phyloP scores from a whole-genome alignment of 2,888 invertebrate species.

The Oscheius onirici region DNA sequence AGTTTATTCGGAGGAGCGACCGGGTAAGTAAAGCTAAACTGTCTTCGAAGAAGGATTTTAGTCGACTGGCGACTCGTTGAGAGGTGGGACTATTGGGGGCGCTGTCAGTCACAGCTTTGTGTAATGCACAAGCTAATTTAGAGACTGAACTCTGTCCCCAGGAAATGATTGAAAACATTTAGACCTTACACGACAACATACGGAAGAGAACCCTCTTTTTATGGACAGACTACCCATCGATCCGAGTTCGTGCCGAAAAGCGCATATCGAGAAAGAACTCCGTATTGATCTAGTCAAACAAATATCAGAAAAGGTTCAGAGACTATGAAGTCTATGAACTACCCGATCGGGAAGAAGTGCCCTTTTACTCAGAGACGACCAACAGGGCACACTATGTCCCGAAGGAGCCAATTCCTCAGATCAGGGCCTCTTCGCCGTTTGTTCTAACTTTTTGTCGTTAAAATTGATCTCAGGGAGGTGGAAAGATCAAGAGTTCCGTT shows the following conservation, averaged over 20 bases:
- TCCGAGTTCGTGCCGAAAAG: constrained; percentile 2
- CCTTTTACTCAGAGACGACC: constrained; percentile 9
- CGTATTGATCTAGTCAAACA: background rate
- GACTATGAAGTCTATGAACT: background rate
- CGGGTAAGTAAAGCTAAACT: background rate
- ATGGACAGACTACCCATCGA: constrained; percentile 15
- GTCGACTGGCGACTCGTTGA: background rate
- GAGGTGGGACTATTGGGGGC: background rate
- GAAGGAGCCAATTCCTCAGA: background rate
- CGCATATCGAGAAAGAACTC: background rate
- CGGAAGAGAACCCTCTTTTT: background rate
- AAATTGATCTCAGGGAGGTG: background rate
- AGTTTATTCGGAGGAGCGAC: background rate
- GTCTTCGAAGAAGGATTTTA: background rate
- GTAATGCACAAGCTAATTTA: background rate
- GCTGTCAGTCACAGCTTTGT: background rate
- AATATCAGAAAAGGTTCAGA: too few relatives aligned
- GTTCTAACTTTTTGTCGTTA: background rate
- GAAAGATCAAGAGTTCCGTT: background rate
- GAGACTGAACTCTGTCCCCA: background rate
- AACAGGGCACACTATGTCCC: background rate
- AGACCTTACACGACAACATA: background rate
- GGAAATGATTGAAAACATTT: background rate
- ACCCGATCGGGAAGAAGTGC: background rate
- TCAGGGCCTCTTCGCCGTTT: constrained; percentile 6